A percentile compares a stretch with the other conserved stretches of the same genome.
phyloP scores from a whole-genome alignment of 2,888 invertebrate genomes.

The Mantis religiosa region DNA sequence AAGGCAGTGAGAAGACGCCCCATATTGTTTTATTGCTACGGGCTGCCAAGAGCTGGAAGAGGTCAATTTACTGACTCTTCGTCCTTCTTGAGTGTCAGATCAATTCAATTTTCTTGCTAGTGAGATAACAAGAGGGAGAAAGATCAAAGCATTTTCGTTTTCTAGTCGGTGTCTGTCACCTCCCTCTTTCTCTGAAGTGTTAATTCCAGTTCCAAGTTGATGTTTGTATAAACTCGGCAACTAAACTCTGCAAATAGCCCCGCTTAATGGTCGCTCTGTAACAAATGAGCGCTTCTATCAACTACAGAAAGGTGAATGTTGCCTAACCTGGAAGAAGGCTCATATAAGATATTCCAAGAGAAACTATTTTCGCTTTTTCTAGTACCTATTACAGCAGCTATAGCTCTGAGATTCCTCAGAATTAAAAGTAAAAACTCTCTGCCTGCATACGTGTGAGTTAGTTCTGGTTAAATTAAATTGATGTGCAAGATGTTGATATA shows the following conservation, averaged over 20 bases:
- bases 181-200: background rate
- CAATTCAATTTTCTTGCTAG: background rate
- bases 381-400: no score
- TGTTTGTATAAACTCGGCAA: background rate
- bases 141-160: background rate
- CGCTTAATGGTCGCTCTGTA: background rate
- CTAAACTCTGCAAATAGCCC: background rate
- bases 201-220: background rate
- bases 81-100: background rate
- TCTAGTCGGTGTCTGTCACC: background rate
- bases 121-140: background rate
- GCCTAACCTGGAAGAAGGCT: no score
- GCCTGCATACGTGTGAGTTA: no score
- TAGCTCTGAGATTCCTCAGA: no score
- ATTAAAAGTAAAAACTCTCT: no score
- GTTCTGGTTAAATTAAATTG: no score
- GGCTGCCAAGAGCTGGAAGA: background rate
- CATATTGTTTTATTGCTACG: background rate
- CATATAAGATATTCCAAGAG: no score
- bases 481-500: no score
- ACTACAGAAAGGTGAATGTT: no score
- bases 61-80: background rate
- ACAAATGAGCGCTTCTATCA: no score
- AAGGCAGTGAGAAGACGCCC: background rate
- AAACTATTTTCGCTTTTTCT: no score